Base-by-base conservation (phyloP, 2,888 invertebrate genomes). In the Eulithis prunata region DNA sequence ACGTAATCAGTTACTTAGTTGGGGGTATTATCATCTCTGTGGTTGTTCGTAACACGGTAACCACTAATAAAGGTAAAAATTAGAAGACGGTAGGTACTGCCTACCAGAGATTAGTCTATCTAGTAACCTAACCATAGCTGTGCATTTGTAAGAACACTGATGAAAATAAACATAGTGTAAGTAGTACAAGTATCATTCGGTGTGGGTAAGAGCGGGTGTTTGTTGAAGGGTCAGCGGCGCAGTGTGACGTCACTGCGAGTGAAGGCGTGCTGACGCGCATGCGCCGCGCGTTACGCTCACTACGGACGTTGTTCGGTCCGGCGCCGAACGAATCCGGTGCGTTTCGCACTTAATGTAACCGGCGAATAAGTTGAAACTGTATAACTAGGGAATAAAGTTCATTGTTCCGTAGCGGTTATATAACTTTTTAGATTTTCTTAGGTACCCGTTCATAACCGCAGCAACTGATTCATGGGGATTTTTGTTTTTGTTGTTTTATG, bases 231-330 rank as follows among this genome's bases (percentile, higher is more conserved):
- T 67, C 74, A 71, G 69, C 70, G 75, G 57, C 69, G 73, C 66
- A 70, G 66, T 65, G 64, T 53, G 77, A 68, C 64, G 73, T 36
- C 54, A 54, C 69, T 71, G 68, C 68, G 68, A 72, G 77, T 70
- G 79, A 74, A 65, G 80, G 85, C 61, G 77, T 91, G 78, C 86
- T 82, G 70, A 82, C 83, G 77, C 89, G 90, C 70, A 78, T 92
- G 73, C 89, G 88, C 1, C 89, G 91, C 76, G 89, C 86, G 71
- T 86, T 91, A 73, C 87, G 88, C 75, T 83, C 88, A 71, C 86
- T 91, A 70, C 85, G 83, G 71, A 81, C 78, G 66, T 80, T 83
- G 70, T 78, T 87, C 75, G 76, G 82, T 65, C 75, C 78, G 73
- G 62, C 77, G 68, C 75, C 80, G 78, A 87, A 77, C 74, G 62